Evolutionary conservation across 2,797 vertebrate species (phyloP), one percentile per base, ranked within the genome.

Genomic region (Rhinogobio ventralis): DNA sequence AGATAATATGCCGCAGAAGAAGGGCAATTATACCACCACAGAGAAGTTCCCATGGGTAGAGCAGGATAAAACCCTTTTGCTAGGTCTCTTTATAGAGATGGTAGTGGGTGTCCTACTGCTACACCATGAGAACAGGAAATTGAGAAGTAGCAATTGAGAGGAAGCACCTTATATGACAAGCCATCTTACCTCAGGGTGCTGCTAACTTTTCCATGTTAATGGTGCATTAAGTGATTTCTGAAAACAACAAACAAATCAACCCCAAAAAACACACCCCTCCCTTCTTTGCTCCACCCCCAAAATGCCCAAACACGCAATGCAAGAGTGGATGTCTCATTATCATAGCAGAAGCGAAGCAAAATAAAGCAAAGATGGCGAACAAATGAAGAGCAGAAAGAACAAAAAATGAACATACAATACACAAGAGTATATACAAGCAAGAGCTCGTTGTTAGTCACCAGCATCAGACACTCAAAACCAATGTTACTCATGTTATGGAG

Each of bases 1-100:
- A 78, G 66, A 76, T 82, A 82, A 87, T 68, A 67, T 81, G 45
- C 11, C 74, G n/a, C 45, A 84, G 74, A 79, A 80, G 19, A 79
- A 80, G 19, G 67, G 45, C 74, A 85, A 84, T 83, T 86, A 60
- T 33, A 77, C 51, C 55, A 74, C 36, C 57, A 72, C 75, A 69
- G 42, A 39, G 55, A 79, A 83, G 49, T 83, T 67, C 28, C n/a
- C 10, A 76, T 55, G 45, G 69, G 46, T 49, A 55, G 49, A 69
- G 51, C 55, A 3, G 28, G 72, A 46, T 76, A 46, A 42, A 75
- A 72, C 39, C 71, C 51, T 80, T 88, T 74, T 67, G 20, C 57
- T 62, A 33, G 57, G 68, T 79, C 64, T 62, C 28, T 53, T 60
- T 15, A 75, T 78, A 80, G n/a, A 82, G 68, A 85, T 84, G 53